Evolutionary conservation across 2,113 vertebrate genomes (phyloP), one percentile per base, ranked within the genome.

Genomic region (Oriolus oriolus): DNA sequence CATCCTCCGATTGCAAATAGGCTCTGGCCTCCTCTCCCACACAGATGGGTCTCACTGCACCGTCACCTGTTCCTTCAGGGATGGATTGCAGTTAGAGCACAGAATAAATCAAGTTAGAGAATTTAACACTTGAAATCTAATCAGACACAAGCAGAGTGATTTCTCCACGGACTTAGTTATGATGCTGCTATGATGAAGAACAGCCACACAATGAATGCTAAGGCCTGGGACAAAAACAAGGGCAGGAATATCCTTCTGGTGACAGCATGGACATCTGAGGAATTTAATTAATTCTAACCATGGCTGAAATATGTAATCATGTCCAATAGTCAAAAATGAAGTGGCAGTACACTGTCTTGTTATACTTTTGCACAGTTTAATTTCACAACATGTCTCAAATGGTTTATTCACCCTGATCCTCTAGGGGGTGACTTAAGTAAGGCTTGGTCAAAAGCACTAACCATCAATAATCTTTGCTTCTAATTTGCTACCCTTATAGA

Each of bases 261-360:
- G 20, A 21, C 44, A 88, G 4, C 5, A 1, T 2, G 14, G 57
- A 63, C 24, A 22, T 44, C 14, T 14, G 16, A 78, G 33, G 10
- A 83, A 79, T 42, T 39, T 26, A 61, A 50, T 27, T 44, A 79
- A 47, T 20, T 33, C 52, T 87, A 52, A 31, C 35, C 44, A 65
- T 0, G 2, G 28, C n/a, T 73, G 39, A n/a, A 91, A 63, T 16
- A 39, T 0, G 0, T 23, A 87, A 52, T 31, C 57, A 85, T 0
- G 1, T 23, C 30, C 44, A 64, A 12, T 1, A 65, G 26, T 37
- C 13, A 54, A 70, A 65, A 91, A 52, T 14, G 3, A 39, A 68
- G 20, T 9, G 13, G n/a, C 28, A 83, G 6, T n/a, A 49, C 13
- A n/a, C n/a, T n/a, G 7, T 12, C 49, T 41, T 28, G 4, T 47